Conservation (phyloP, 2,888 invertebrate genomes). For the Fissipunctia ypsillon region DNA sequence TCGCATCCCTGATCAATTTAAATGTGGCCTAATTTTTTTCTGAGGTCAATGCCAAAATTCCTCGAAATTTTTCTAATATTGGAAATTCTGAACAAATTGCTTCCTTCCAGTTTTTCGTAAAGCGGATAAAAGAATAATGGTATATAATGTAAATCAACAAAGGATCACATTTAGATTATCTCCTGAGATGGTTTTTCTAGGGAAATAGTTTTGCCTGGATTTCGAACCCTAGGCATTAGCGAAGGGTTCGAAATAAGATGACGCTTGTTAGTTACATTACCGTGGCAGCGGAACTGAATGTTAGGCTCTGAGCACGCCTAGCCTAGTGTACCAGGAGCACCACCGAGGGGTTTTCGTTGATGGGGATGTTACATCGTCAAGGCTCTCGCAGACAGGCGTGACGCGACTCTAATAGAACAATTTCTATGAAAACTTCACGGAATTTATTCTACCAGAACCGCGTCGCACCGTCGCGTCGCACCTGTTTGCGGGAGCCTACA, state of each 20-base stretch:
- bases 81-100: conserved; percentile 26
- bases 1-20: neutral
- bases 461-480: too few relatives aligned
- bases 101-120: neutral
- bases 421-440: too few relatives aligned
- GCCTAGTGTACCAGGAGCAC: neutral
- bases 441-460: too few relatives aligned
- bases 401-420: too few relatives aligned
- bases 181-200: conserved; percentile 15
- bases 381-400: too few relatives aligned
- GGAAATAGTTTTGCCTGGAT: conserved; percentile 4
- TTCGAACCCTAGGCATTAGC: too few relatives aligned
- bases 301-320: neutral
- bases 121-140: neutral
- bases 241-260: neutral
- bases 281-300: neutral
- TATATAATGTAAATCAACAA: conserved; percentile 1
- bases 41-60: too few relatives aligned
- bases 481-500: too few relatives aligned
- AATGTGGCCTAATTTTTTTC: neutral
- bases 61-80: conserved; percentile 16
- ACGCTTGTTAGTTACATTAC: neutral
- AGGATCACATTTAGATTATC: conserved; percentile 24
- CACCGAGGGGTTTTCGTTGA: neutral
- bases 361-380: neutral